These are phyloP conservation scores for Atractosteus spatula DNA, from an alignment of 2,113 vertebrate genomes.

Conservation along the genomic window DNA sequence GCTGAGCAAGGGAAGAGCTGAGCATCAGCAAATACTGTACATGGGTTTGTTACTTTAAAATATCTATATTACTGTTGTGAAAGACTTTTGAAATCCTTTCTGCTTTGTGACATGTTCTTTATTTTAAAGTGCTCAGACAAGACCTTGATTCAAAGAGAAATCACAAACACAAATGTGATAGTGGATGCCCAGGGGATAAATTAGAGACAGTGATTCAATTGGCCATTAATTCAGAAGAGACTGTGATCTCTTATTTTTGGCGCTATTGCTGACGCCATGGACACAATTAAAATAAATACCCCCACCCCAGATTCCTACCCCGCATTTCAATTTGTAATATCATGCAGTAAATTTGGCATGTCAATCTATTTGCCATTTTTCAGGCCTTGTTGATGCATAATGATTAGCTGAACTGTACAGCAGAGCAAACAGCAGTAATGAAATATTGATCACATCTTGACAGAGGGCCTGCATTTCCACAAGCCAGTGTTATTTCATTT, in stretches of 20 bases:
- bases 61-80: too few relatives aligned
- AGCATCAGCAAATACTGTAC: too few relatives aligned
- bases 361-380: neutral
- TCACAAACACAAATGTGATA: too few relatives aligned
- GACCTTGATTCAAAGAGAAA: too few relatives aligned
- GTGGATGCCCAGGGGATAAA: neutral
- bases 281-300: conserved; percentile 5
- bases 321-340: neutral
- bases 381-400: neutral
- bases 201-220: neutral
- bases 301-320: neutral
- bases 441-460: conserved; percentile 10
- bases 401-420: neutral
- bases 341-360: neutral
- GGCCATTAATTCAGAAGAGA: neutral
- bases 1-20: too few relatives aligned
- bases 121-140: too few relatives aligned
- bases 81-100: too few relatives aligned
- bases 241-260: neutral
- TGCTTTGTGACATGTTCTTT: too few relatives aligned
- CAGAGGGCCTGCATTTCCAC: neutral
- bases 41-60: too few relatives aligned
- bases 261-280: neutral
- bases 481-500: neutral
- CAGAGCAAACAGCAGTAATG: conserved; percentile 8